phyloP scores from a whole-genome alignment of 2,888 invertebrate genomes.

The Stenichneumon culpator region DNA sequence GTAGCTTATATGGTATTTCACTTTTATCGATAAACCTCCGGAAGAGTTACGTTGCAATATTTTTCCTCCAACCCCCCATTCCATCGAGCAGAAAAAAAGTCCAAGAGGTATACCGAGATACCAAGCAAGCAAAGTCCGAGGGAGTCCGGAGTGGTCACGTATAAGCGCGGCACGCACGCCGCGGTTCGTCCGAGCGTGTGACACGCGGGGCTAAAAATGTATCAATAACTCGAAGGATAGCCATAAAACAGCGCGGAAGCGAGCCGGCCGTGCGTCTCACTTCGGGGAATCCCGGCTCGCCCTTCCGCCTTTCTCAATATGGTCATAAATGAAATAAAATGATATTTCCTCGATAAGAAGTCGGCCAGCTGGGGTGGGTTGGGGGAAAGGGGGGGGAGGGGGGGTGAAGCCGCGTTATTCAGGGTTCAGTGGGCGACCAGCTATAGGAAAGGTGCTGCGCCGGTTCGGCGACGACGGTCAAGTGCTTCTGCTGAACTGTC shows the following conservation, averaged over 20 bases:
- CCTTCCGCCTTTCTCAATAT: slow-evolving; percentile 74
- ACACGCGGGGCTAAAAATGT: slow-evolving; percentile 64
- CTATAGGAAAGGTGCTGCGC: slow-evolving; percentile 19
- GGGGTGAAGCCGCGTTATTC: slow-evolving; percentile 79
- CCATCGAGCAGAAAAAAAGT: slow-evolving; percentile 5
- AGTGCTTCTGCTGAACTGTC: slow-evolving; percentile 38
- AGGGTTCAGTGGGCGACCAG: slow-evolving; percentile 77
- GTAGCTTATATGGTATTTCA: slow-evolving; percentile 16
- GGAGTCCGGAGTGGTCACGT: slow-evolving; percentile 8
- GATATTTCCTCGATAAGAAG: slow-evolving; percentile 82
- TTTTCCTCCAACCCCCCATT: slow-evolving; percentile 30
- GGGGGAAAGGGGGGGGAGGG: slow-evolving; percentile 60
- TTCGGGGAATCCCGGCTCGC: slow-evolving; percentile 56
- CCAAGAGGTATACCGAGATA: slow-evolving; percentile 31
- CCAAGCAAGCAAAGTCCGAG: slow-evolving; percentile 21
- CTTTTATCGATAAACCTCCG: slow-evolving; percentile 45
- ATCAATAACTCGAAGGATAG: slow-evolving; percentile 75
- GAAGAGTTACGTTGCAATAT: slow-evolving; percentile 51
- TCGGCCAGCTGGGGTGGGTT: slow-evolving; percentile 66
- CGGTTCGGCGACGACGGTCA: slow-evolving; percentile 40
- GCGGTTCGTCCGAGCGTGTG: slow-evolving; percentile 61
- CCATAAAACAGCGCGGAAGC: slow-evolving; percentile 64
- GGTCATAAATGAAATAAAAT: slow-evolving; percentile 85
- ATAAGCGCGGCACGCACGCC: slow-evolving; percentile 36
- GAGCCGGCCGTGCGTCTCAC: slow-evolving; percentile 62